These are phyloP conservation scores for Drosophila guanche DNA, from an alignment of 1,140 invertebrate genomes.

Conservation along the genomic window DNA sequence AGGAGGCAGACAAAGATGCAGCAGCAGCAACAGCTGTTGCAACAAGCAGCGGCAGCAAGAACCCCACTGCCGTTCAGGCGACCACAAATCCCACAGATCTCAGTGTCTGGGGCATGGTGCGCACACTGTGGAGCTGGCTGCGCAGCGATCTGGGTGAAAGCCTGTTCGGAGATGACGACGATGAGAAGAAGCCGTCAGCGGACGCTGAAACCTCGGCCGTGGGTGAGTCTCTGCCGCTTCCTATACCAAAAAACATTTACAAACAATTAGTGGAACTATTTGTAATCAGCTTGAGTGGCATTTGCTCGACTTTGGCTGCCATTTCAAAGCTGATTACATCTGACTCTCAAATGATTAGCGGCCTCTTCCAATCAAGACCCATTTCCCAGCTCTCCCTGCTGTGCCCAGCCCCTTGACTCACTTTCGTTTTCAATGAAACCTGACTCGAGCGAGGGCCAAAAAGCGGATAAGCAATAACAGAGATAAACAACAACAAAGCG, in stretches of 20 bases:
- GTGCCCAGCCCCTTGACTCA: constrained; percentile 34
- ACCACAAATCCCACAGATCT: constrained; percentile 61
- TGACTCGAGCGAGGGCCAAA: constrained; percentile 19
- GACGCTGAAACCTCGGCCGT: constrained; percentile 44
- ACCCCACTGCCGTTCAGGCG: constrained; percentile 63
- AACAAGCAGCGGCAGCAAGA: constrained; percentile 32
- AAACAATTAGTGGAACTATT: constrained; percentile 51
- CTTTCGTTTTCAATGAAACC: constrained; percentile 79
- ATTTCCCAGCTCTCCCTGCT: constrained; percentile 30
- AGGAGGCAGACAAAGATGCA: constrained; percentile 42
- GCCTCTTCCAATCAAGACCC: constrained; percentile 50
- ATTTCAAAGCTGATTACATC: constrained; percentile 47
- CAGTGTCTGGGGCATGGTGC: constrained; percentile 79
- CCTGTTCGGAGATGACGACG: constrained; percentile 69
- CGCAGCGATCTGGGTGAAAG: constrained; percentile 79
- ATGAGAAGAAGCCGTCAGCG: constrained; percentile 55
- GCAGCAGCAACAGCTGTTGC: constrained; percentile 8
- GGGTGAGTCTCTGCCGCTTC: constrained; percentile 55
- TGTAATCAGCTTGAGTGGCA: constrained; percentile 25
- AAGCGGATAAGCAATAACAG: constrained; percentile 13
- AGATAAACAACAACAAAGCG: constrained; percentile 24
- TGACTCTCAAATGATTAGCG: constrained; percentile 58
- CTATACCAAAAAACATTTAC: constrained; percentile 7
- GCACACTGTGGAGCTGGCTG: constrained; percentile 72
- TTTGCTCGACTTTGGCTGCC: constrained; percentile 8